These are phyloP conservation scores for Hapalemur alaotrensis DNA, from an alignment of 2,797 vertebrate species.

Conservation along the genomic window DNA sequence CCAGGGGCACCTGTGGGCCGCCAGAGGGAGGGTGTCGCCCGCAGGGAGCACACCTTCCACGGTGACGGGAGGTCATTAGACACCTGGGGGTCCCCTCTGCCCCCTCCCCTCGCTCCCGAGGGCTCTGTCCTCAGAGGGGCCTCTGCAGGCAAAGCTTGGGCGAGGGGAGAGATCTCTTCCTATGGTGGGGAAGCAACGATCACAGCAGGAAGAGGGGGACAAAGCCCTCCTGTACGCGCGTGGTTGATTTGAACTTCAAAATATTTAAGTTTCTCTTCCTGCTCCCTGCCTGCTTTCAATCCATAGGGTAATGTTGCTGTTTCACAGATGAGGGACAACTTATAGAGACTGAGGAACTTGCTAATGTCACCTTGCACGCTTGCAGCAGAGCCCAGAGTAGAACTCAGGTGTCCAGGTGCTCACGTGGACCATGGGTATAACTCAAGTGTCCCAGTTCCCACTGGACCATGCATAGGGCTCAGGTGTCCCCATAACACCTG, in stretches of 20 bases:
- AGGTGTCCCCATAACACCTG: too few species aligned
- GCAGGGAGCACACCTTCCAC: fast-evolving
- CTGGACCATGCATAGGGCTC: neutral
- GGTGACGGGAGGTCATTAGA: neutral
- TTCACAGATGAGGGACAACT: fast-evolving
- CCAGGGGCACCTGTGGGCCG: neutral
- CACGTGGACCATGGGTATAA: too few species aligned
- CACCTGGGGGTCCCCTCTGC: neutral
- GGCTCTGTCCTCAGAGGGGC: neutral
- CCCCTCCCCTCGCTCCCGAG: neutral
- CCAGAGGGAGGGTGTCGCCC: neutral
- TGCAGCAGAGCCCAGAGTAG: neutral
- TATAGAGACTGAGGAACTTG: neutral
- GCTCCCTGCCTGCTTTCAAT: neutral
- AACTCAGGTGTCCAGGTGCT: neutral
- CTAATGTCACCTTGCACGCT: neutral
- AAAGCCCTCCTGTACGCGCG: neutral
- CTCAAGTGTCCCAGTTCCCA: neutral
- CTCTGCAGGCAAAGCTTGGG: neutral
- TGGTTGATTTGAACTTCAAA: neutral
- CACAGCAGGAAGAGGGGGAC: neutral
- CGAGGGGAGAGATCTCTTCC: neutral
- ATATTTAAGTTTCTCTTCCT: neutral
- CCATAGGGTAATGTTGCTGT: neutral
- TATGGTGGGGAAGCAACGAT: neutral